A percentile compares a stretch with the other conserved stretches of the same genome.
Conservation (phyloP, 1,140 invertebrate species). For the Psilanteris sp. region DNA sequence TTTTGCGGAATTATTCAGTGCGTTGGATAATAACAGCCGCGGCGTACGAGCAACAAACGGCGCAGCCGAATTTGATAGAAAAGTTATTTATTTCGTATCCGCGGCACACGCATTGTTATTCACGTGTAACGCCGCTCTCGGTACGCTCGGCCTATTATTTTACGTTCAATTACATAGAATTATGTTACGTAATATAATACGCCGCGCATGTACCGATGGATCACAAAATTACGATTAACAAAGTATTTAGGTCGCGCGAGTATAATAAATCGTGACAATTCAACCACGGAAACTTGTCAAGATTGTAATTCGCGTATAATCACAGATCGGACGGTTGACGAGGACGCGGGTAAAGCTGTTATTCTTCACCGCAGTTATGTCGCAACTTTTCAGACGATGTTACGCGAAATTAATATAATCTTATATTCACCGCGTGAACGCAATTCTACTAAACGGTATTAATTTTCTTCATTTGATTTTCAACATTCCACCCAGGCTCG, state of each 20-base stretch:
- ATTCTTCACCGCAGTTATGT: conserved; percentile 31
- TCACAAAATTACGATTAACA: conserved; percentile 17
- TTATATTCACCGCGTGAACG: conserved; percentile 28
- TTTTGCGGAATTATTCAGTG: too few species aligned
- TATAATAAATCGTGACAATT: conserved; percentile 54
- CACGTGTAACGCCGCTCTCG: too few species aligned
- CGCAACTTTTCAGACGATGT: conserved; percentile 16
- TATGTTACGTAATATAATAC: conserved; percentile 14
- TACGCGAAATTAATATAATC: conserved; percentile 47
- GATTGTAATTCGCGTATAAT: conserved; percentile 35
- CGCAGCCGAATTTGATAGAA: too few species aligned
- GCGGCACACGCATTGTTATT: too few species aligned
- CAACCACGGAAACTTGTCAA: conserved; percentile 29
- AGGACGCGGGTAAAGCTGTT: conserved; percentile 24
- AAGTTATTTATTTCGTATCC: too few species aligned
- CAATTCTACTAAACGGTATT: conserved; percentile 37
- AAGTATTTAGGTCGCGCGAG: conserved; percentile 28
- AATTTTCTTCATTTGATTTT: conserved; percentile 18
- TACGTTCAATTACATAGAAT: too few species aligned
- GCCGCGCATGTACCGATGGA: background rate
- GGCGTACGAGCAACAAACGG: too few species aligned
- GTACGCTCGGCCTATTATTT: too few species aligned
- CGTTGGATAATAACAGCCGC: too few species aligned
- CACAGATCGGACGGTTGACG: conserved; percentile 44
- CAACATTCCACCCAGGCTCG: conserved; percentile 2